Base-by-base conservation (phyloP, 2,888 invertebrate genomes). In the Drosophila greeni region DNA sequence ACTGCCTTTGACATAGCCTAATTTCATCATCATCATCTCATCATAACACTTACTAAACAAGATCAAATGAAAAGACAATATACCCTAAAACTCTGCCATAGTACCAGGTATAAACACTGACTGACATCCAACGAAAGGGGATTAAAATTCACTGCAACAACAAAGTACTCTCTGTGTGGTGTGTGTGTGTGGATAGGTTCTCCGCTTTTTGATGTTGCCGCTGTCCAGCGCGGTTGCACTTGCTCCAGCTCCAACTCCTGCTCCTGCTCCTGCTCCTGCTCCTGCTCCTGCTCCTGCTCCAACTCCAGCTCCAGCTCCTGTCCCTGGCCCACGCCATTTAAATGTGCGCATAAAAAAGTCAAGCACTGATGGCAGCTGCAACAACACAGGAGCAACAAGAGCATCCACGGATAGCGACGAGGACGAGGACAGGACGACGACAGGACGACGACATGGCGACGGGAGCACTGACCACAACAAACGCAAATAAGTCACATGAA, bases 121-220 rank as follows among this genome's bases (percentile, higher is more conserved):
- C 52, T 66, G 66, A 59, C 58, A 66, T 56, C 69, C 58, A 69
- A 58, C 66, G 69, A 70, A 72, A 71, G 53, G 69, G 70, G 78
- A 76, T 78, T 78, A 69, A 78, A 78, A 71, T 71, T 80, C 74
- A 81, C 72, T 51, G 68, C 71, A 54, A 54, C 49, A 76, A 70
- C 62, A 67, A 65, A 70, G 66, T 49, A 66, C n/a, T n/a, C 54
- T 70, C n/a, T n/a, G 52, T 70, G 52, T 64, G 64, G 52, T 64
- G 64, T 70, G 58, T 54, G 48, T 52, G 53, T 56, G 52, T 48
- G 39, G 59, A 51, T 65, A 33, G 47, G 49, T 49, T 29, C 33
- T 24, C 51, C 33, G 45, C 53, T 61, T 40, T 71, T 67, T 54
- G 52, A 57, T 61, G 72, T 72, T 67, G 52, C 20, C 49, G 47